Evolutionary conservation across 2,113 vertebrate genomes (phyloP), one percentile per base, ranked within the genome.

Genomic region (Pachypanchax playfairii): DNA sequence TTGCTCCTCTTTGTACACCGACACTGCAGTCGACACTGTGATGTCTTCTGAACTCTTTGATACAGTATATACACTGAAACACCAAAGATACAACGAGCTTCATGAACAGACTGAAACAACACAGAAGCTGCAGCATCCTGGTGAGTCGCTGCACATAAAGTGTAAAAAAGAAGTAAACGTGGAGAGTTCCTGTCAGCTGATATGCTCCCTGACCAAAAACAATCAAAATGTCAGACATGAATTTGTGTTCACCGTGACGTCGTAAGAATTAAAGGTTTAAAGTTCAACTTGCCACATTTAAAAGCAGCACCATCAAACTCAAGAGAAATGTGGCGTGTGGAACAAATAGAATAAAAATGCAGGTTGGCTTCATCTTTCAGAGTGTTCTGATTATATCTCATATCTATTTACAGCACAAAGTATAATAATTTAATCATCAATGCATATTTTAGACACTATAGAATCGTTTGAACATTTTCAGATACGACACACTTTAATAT

Each of bases 81-180:
- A n/a, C n/a, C n/a, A n/a, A n/a, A n/a, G n/a, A n/a, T n/a, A n/a
- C n/a, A n/a, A n/a, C n/a, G n/a, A n/a, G n/a, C n/a, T n/a, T n/a
- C n/a, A n/a, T n/a, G n/a, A n/a, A n/a, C n/a, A n/a, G n/a, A n/a
- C n/a, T n/a, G n/a, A n/a, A 57, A 77, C 67, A 60, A 15, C 46
- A 62, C 61, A 73, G 60, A 77, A 70, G 62, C 63, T 58, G 24
- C 52, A 57, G 38, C 66, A 60, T 62, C 54, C 51, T 68, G 63
- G 33, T 3, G 33, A 71, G 14, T 26, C 64, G 72, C n/a, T n/a
- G 68, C 57, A 10, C 15, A 22, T 2, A 2, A 73, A 53, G 68
- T 74, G n/a, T 14, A n/a, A 6, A 31, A 49, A 43, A n/a, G 52
- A 38, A 58, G 24, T 13, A 41, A 13, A 35, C 28, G 46, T 36